Conservation (phyloP, 1,140 invertebrate genomes). For the Centruroides vittatus region DNA sequence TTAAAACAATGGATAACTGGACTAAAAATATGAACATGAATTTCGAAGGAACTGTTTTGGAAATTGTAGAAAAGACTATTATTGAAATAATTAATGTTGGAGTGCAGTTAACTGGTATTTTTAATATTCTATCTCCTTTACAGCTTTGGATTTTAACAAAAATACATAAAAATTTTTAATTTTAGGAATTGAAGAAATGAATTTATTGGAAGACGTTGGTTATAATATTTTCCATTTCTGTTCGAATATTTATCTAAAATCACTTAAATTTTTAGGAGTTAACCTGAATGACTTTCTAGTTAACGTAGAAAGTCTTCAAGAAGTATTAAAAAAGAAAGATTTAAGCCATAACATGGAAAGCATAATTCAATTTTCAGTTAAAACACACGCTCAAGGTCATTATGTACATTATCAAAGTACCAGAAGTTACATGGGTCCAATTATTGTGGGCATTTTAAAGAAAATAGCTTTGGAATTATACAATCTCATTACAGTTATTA, state of each 20-base stretch:
- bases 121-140: too few relatives aligned
- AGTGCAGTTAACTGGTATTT: too few relatives aligned
- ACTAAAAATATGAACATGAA: too few relatives aligned
- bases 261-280: constrained; percentile 11
- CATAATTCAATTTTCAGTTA: not conserved
- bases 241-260: constrained; percentile 6
- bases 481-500: too few relatives aligned
- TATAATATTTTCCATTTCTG: constrained; percentile 8
- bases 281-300: constrained; percentile 14
- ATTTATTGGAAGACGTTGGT: constrained; percentile 6
- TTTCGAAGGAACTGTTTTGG: too few relatives aligned
- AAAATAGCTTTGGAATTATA: too few relatives aligned
- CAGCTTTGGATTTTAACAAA: too few relatives aligned
- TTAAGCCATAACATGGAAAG: not conserved
- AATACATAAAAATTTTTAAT: not conserved
- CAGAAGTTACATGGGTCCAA: too few relatives aligned
- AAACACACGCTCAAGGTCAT: not conserved
- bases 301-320: constrained; percentile 15
- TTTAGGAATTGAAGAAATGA: constrained; percentile 7
- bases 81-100: too few relatives aligned
- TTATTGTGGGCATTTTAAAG: too few relatives aligned
- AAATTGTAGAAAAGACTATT: too few relatives aligned
- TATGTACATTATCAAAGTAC: not conserved
- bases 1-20: too few relatives aligned
- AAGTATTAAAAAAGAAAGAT: not conserved